phyloP scores from a whole-genome alignment of 2,797 vertebrate genomes.

The Darevskia nairensis region DNA sequence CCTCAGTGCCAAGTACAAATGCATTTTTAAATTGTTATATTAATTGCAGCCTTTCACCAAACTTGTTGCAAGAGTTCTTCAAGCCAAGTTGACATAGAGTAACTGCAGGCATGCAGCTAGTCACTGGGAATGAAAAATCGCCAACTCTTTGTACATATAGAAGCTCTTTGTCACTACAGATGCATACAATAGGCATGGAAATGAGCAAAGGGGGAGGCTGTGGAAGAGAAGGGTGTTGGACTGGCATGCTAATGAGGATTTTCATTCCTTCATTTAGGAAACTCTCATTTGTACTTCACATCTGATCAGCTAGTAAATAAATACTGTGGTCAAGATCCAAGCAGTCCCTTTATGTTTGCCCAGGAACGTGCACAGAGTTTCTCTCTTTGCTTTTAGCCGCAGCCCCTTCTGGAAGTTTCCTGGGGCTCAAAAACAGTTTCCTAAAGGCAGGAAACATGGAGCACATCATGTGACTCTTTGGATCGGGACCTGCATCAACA shows the following conservation, averaged over 20 bases:
- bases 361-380: too few relatives aligned
- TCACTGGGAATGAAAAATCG: slow-evolving; percentile 4
- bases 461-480: not conserved
- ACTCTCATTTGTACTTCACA: slow-evolving; percentile 46
- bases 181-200: slow-evolving; percentile 70
- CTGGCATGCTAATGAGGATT: slow-evolving; percentile 66
- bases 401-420: not conserved
- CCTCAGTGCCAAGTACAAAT: slow-evolving; percentile 15
- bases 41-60: slow-evolving; percentile 50
- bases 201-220: slow-evolving; percentile 53
- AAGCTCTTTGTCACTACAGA: slow-evolving; percentile 59
- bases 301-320: not conserved
- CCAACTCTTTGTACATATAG: slow-evolving; percentile 42
- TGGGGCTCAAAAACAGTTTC: not conserved
- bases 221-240: slow-evolving; percentile 59
- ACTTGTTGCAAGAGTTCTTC: slow-evolving; percentile 41
- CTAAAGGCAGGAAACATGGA: not conserved
- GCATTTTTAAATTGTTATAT: slow-evolving; percentile 33
- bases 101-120: not conserved
- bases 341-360: not conserved
- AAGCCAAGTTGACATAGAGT: slow-evolving; percentile 49
- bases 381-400: not conserved
- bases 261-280: too few relatives aligned
- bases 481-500: not conserved
- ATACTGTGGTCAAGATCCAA: not conserved